Evolutionary conservation across 1,140 invertebrate species (phyloP).

Genomic region (Cydia fagiglandana): DNA sequence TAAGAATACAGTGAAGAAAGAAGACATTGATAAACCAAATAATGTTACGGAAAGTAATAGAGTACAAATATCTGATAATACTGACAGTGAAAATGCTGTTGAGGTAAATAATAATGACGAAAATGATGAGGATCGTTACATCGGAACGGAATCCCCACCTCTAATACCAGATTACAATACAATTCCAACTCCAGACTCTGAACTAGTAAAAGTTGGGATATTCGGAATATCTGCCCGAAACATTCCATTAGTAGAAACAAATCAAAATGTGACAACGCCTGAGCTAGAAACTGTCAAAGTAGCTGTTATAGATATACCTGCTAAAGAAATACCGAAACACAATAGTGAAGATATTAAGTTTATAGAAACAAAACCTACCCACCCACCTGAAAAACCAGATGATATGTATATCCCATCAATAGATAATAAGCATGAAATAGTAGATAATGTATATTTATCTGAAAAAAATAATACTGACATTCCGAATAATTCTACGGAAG

Average conservation of each 20-base stretch:
- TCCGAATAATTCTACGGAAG: neutral
- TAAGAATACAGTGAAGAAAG: neutral
- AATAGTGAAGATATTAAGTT: neutral
- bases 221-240: neutral
- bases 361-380: neutral
- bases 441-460: neutral
- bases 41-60: neutral
- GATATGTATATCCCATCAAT: neutral
- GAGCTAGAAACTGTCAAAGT: constrained; percentile 23
- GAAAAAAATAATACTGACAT: neutral
- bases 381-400: neutral
- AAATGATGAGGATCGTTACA: neutral
- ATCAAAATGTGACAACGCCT: constrained; percentile 6
- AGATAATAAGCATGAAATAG: neutral
- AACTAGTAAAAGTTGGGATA: constrained; percentile 21
- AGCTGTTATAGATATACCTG: neutral
- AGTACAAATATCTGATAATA: neutral
- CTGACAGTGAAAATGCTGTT: neutral
- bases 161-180: constrained; percentile 4
- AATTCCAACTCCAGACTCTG: constrained; percentile 11
- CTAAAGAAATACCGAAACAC: neutral
- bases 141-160: neutral
- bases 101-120: neutral
- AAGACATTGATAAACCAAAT: neutral
- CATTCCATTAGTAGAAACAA: constrained; percentile 9